Evolutionary conservation across 2,888 invertebrate species (phyloP), one percentile per base, ranked within the genome.

Genomic region (Drosophila birchii): DNA sequence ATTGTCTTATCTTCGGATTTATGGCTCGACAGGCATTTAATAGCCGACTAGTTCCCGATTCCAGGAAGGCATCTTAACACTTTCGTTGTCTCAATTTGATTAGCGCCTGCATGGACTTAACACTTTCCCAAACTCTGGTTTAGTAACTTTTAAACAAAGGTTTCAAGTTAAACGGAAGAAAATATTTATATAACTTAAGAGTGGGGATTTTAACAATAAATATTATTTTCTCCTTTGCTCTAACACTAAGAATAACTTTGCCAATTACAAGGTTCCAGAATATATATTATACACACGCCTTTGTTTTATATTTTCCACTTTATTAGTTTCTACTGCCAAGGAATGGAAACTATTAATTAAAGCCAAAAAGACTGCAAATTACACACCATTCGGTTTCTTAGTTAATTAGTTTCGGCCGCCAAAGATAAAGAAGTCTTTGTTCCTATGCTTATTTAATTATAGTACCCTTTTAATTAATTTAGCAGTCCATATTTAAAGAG

Each of bases 51-150:
- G 44, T 49, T 55, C 44, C 56, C 43, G 67, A 59, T 82, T 84
- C 85, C 62, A 53, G 56, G 87, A 86, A 82, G 49, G 20, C 45
- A 64, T 55, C 81, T 79, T 84, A 74, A 84, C 87, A 87, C 81
- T 79, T 84, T 79, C 85, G 36, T 77, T 81, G 79, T 77, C 75
- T 79, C 57, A 84, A 84, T 84, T 84, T 67, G 71, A 64, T 64
- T 72, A 72, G 45, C 58, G 43, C 72, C 43, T 60, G 60, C 57
- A 60, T 60, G n/a, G 57, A n/a, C 39, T 32, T 58, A 70, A 55
- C 56, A 41, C 44, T 56, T 61, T 43, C 43, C 20, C 39, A 34
- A 12, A 11, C 47, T 29, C 11, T 16, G 29, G 11, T 14, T 36
- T 16, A 47, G 11, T 23, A 23, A 23, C 8, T 5, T 45, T 51